Evolutionary conservation across 1,140 invertebrate species (phyloP), one percentile per base, ranked within the genome.

Genomic region (Drosophila persimilis): DNA sequence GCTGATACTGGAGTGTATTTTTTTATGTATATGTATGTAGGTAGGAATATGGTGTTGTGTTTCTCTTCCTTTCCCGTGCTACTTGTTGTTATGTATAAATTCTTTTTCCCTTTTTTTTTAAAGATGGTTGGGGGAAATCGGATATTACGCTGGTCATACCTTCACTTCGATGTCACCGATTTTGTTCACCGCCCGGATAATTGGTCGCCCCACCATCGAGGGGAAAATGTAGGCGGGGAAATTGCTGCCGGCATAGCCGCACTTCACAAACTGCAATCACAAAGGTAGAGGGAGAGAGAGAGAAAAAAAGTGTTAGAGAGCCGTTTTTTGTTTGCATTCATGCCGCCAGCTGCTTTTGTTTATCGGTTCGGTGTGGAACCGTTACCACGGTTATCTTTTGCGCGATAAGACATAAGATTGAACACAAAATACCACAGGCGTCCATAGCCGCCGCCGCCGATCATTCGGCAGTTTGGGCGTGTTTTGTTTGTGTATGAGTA

Each of bases 191-290:
- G 99, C 99, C 92, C 98, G 93, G 76, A 99, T 98, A 75, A 99
- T 99, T 7, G 99, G 99, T 90, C 99, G 93, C 60, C 99, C 99
- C 52, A 99, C 98, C 94, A 99, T 96, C 2, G 98, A 99, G 43
- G 99, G 99, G 92, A 99, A 99, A 90, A 99, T 99, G 90, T 98
- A 96, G 48, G 97, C 97, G 64, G 99, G 99, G 92, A 99, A 99
- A 93, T 99, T 99, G 58, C 97, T 97, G 48, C 99, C 99, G 73
- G 98, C 98, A 95, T 98, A 99, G 78, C 99, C 99, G 93, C 98
- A 99, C 93, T 99, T 99, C 7, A 99, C 98, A 94, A 99, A 99
- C 98, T 99, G 92, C 26, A 95, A 90, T 88, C 35, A 39, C 3
- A 11, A 39, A 9, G 3, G 11, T 8, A 35, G 31, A 35, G 31